These are phyloP conservation scores for Volucella bombylans DNA, from an alignment of 2,888 invertebrate species.

Conservation along the genomic window DNA sequence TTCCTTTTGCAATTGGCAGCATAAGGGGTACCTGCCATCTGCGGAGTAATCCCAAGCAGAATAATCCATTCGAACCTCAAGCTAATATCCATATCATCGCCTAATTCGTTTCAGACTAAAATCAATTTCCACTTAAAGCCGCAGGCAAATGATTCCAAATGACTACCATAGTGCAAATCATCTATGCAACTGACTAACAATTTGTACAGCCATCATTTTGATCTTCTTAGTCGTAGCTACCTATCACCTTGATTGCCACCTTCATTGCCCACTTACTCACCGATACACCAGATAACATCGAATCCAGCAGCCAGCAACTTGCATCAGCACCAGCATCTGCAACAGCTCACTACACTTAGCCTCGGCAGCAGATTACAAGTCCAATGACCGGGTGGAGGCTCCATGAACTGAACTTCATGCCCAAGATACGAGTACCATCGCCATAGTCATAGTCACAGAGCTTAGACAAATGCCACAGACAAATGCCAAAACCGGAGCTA, in stretches of 20 bases:
- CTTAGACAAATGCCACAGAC: conserved; percentile 27
- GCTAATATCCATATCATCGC: conserved; percentile 3
- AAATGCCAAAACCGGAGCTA: conserved; percentile 50
- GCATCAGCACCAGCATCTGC: not conserved
- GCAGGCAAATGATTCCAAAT: conserved; percentile 45
- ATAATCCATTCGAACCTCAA: too few relatives aligned
- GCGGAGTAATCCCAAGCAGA: too few relatives aligned
- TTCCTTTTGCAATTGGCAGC: too few relatives aligned
- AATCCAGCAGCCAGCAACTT: conserved; percentile 4
- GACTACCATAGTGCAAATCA: conserved; percentile 47
- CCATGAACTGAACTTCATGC: conserved; percentile 51
- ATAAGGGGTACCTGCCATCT: too few relatives aligned
- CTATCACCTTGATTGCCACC: conserved; percentile 56
- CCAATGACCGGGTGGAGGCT: conserved; percentile 58
- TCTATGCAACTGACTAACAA: conserved; percentile 35
- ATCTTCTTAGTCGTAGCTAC: conserved; percentile 48
- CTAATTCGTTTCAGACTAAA: conserved; percentile 7
- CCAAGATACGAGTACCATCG: too few relatives aligned
- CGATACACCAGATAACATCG: conserved; percentile 42
- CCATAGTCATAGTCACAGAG: conserved; percentile 1
- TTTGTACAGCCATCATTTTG: conserved; percentile 53
- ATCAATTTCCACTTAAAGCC: conserved; percentile 44
- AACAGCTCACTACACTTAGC: conserved; percentile 51
- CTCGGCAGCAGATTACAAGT: conserved; percentile 63
- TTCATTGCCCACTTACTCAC: conserved; percentile 27